Evolutionary conservation across 1,140 invertebrate genomes (phyloP), one percentile per base, ranked within the genome.

Genomic region (Nymphalis io): DNA sequence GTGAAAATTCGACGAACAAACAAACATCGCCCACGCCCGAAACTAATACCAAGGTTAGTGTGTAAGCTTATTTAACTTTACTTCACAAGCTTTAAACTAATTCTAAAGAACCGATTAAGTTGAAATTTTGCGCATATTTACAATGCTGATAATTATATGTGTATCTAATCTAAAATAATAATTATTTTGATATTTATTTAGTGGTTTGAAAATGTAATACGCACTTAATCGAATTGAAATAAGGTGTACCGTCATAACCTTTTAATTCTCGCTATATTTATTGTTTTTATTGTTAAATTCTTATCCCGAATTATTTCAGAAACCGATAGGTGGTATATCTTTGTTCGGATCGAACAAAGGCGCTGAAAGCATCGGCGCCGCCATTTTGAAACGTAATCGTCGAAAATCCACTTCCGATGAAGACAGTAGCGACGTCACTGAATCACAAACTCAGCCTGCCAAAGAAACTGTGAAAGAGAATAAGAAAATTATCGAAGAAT

Each of bases 291-390:
- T 46, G n/a, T 16, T n/a, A 12, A 44, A 59, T 38, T 46, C n/a
- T 15, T 0, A 20, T 20, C 10, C 4, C 1, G 55, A n/a, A 23
- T 64, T 60, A 2, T 44, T 70, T 60, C 80, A 95, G 93, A 94
- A 93, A 88, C 92, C 93, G 23, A 72, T 90, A 0, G 93, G 93
- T 2, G 93, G 91, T 2, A 87, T 93, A 20, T 93, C 93, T 11
- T 80, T 94, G 53, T 92, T 94, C 64, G 93, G 93, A 0, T 78
- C 87, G 68, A 86, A 84, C 55, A 79, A 90, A 78, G 78, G 82
- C 11, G 72, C 84, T 1, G 85, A 87, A 12, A 87, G 74, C 63
- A 87, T 91, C 0, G 89, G 89, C 15, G 87, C 85, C 0, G 87
- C 87, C 53, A 88, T 91, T 38, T 82, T 90, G 62, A 85, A 84